Evolutionary conservation across 2,113 vertebrate species (phyloP), one percentile per base, ranked within the genome.

Genomic region (Pluvialis apricaria): DNA sequence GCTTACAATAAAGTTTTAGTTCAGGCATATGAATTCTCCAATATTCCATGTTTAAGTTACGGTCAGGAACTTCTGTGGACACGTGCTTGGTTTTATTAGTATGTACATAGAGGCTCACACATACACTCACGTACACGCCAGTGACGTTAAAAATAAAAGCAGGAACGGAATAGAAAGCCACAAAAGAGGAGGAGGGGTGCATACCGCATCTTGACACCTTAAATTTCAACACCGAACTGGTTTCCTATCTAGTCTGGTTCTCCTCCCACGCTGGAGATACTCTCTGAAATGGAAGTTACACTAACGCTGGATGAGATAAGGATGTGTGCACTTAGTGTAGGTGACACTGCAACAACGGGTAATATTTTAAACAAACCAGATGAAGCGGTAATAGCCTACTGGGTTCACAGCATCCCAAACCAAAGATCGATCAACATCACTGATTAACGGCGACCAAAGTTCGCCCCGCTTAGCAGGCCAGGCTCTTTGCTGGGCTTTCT

Each of bases 161-260:
- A 86, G 57, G 92, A 90, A 80, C 31, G 73, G 88, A 96, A 96
- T 26, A 85, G 90, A 96, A 97, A 97, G 72, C 91, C 96, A 91
- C 92, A 87, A 78, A 60, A 87, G 91, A 92, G 92, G 88, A 88
- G 92, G 95, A 96, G 94, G 96, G 88, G 47, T 60, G 86, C 69
- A 65, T 22, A 65, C 82, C 55, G 4, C 86, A 71, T 52, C 83
- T 82, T 57, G 75, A 95, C 95, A 95, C 95, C 94, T 90, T 29
- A 54, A 32, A 88, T 51, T 94, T 89, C 87, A 86, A 70, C 85
- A 86, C 86, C 5, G 5, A 70, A 57, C 87, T 88, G 21, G 77
- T 77, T 92, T 97, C 87, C 94, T 92, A 95, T 91, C 91, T 77
- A 28, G 76, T 91, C 94, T 92, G 84, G 55, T 54, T 92, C 71